Conservation (phyloP, 2,113 vertebrate species). For the Dolichotis patagonum region DNA sequence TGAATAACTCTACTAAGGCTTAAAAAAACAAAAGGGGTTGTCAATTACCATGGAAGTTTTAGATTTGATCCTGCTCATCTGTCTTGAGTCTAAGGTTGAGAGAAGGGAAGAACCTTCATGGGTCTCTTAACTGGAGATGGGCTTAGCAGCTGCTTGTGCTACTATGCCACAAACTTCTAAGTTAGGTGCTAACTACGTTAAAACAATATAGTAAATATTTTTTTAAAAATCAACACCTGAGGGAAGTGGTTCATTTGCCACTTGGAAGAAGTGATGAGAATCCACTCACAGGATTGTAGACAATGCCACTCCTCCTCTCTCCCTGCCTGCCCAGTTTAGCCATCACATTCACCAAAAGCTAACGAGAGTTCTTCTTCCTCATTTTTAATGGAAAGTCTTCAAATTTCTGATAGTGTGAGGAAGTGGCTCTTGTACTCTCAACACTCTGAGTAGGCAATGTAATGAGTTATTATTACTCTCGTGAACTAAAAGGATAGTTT, state of each 20-base stretch:
- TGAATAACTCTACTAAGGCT: background rate
- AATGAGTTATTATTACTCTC: slow-evolving; percentile 66
- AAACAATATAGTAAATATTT: background rate
- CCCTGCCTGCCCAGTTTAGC: background rate
- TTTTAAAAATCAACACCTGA: background rate
- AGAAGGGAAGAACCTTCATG: background rate
- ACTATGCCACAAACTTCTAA: background rate
- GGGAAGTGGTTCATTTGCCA: background rate
- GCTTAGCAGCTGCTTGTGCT: background rate
- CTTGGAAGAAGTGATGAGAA: background rate
- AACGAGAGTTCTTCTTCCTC: slow-evolving; percentile 75
- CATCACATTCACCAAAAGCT: slow-evolving; percentile 44
- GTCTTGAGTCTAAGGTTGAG: background rate
- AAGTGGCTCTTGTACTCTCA: slow-evolving; percentile 58
- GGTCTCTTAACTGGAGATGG: background rate
- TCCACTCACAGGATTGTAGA: background rate
- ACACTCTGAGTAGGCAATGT: slow-evolving; percentile 64
- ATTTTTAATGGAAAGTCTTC: slow-evolving; percentile 78
- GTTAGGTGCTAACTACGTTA: background rate
- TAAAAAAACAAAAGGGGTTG: background rate
- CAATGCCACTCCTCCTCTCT: background rate
- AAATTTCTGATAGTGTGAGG: slow-evolving; percentile 67
- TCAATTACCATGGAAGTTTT: fast-evolving
- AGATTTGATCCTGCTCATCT: no score
- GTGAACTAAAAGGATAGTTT: background rate